phyloP scores from a whole-genome alignment of 2,113 vertebrate genomes.

The Microcebus tavaratra region DNA sequence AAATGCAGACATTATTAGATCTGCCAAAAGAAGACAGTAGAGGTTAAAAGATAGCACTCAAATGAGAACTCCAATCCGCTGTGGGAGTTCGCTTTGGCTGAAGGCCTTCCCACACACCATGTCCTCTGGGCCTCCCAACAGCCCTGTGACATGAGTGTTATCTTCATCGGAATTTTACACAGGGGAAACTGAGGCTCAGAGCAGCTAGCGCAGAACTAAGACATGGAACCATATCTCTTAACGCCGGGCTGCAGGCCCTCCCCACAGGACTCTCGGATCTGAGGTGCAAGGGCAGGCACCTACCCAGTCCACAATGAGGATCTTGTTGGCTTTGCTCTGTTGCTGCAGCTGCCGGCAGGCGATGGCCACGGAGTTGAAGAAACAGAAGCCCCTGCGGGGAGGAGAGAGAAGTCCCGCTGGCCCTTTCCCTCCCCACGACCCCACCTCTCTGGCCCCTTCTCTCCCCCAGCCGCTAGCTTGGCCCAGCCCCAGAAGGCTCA shows the following conservation, averaged over 20 bases:
- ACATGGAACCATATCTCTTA: too few species aligned
- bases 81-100: not conserved
- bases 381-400: slow-evolving; percentile 92
- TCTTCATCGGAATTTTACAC: not conserved
- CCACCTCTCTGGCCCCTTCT: too few species aligned
- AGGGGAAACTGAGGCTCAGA: not conserved
- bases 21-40: not conserved
- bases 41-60: not conserved
- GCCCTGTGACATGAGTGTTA: not conserved
- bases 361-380: slow-evolving; percentile 96
- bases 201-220: not conserved
- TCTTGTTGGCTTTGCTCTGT: slow-evolving; percentile 90
- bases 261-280: accelerated
- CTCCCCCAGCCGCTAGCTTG: accelerated
- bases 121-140: not conserved
- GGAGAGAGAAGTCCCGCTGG: not conserved
- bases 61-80: not conserved
- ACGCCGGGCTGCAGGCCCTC: not conserved
- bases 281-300: slow-evolving; percentile 56
- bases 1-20: not conserved
- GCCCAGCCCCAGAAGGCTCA: not conserved
- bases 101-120: not conserved
- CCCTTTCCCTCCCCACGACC: not conserved
- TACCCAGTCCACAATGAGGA: slow-evolving; percentile 98
- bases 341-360: slow-evolving; percentile 91